phyloP scores from a whole-genome alignment of 2,888 invertebrate species.

The Cheilosia impressa region DNA sequence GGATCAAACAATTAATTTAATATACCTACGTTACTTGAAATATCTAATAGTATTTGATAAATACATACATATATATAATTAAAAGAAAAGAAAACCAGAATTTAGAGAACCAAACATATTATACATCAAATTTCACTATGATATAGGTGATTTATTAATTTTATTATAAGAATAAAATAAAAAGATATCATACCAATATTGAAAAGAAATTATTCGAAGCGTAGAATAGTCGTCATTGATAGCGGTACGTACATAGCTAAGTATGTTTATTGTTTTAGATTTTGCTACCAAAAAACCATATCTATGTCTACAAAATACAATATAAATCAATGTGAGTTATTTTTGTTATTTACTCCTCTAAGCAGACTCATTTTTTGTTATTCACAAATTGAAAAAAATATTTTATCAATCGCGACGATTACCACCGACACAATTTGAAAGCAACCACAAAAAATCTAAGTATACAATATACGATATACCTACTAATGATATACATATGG shows the following conservation, averaged over 20 bases:
- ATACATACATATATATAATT: background rate
- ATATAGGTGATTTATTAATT: conserved; percentile 27
- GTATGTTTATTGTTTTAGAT: conserved; percentile 66
- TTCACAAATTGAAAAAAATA: conserved; percentile 20
- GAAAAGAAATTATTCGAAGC: conserved; percentile 15
- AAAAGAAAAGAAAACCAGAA: conserved; percentile 15
- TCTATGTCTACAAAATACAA: conserved; percentile 52
- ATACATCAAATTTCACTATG: conserved; percentile 23
- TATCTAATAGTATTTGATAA: conserved; percentile 62
- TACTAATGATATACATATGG: conserved; percentile 19
- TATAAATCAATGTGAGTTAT: conserved; percentile 9
- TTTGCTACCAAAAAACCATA: conserved; percentile 68
- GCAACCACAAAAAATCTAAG: conserved; percentile 38
- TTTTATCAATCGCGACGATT: conserved; percentile 71
- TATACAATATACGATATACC: conserved; percentile 9
- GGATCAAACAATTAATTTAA: conserved; percentile 45
- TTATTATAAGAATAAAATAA: conserved; percentile 12
- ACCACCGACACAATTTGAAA: conserved; percentile 58
- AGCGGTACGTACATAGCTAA: conserved; percentile 12
- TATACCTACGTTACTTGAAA: conserved; percentile 26
- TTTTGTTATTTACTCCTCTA: conserved; percentile 25
- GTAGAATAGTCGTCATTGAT: conserved; percentile 57
- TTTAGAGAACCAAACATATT: conserved; percentile 5
- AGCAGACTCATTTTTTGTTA: background rate
- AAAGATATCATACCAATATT: conserved; percentile 2